phyloP scores from a whole-genome alignment of 1,140 invertebrate genomes.

The Drosophila fuyamai region DNA sequence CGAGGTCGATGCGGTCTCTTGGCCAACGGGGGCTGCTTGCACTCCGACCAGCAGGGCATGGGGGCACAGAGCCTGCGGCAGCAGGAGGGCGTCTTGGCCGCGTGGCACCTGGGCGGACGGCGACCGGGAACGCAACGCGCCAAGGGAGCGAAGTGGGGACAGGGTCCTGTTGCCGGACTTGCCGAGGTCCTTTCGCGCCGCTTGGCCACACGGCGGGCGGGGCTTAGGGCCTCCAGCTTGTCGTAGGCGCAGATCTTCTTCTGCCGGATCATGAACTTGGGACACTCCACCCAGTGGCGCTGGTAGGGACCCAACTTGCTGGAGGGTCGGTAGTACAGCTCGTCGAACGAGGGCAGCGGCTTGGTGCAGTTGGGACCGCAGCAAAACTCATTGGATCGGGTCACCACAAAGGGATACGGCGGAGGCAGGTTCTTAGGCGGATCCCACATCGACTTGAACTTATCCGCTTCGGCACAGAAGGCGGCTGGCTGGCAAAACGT shows the following conservation, averaged over 20 bases:
- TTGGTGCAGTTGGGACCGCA: conserved; percentile 18
- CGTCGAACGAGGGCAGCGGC: conserved; percentile 51
- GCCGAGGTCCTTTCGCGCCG: conserved; percentile 1
- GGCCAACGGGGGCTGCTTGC: conserved; percentile 21
- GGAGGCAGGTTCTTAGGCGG: conserved; percentile 26
- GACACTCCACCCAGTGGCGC: conserved; percentile 54
- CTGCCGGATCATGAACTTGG: conserved; percentile 21
- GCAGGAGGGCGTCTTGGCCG: conserved; percentile 12
- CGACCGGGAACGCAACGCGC: conserved; percentile 20
- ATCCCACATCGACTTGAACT: conserved; percentile 45
- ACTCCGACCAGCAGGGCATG: conserved; percentile 50
- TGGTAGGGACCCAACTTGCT: conserved; percentile 35
- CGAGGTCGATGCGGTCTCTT: background rate
- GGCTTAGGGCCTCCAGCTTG: conserved; percentile 8
- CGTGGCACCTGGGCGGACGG: conserved; percentile 27
- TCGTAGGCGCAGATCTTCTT: conserved; percentile 29
- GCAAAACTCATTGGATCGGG: conserved; percentile 5
- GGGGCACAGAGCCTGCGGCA: conserved; percentile 44
- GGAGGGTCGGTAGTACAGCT: conserved; percentile 40
- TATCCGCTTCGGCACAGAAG: conserved; percentile 2
- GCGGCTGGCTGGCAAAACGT: background rate
- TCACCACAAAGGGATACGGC: conserved; percentile 20
- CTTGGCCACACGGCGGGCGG: conserved; percentile 4
- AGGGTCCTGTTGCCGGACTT: background rate
- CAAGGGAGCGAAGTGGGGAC: conserved; percentile 28